These are phyloP conservation scores for Amphilophus citrinellus DNA, from an alignment of 2,113 vertebrate species.

Conservation along the genomic window DNA sequence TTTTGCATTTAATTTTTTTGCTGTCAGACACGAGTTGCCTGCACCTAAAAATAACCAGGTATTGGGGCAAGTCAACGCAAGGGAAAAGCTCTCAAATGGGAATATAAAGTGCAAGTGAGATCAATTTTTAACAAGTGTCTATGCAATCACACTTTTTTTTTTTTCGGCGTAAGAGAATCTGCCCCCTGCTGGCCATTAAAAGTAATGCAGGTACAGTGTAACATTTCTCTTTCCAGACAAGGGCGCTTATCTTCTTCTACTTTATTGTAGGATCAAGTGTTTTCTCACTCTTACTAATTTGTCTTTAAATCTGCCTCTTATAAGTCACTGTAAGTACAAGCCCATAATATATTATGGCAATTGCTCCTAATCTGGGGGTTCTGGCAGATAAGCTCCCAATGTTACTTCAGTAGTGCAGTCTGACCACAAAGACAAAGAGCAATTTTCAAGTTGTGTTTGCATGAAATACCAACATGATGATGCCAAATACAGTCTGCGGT, in stretches of 20 bases:
- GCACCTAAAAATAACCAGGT: too few relatives aligned
- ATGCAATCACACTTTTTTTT: not conserved
- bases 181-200: not conserved
- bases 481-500: not conserved
- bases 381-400: too few relatives aligned
- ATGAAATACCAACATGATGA: not conserved
- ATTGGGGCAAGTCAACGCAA: too few relatives aligned
- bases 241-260: not conserved
- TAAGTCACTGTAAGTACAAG: not conserved
- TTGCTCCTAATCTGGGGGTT: not conserved
- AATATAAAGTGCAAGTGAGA: not conserved
- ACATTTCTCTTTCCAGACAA: not conserved
- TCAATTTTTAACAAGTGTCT: too few relatives aligned
- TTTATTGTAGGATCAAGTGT: not conserved
- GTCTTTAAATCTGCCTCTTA: not conserved
- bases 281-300: not conserved
- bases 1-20: not conserved
- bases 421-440: not conserved
- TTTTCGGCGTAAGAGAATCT: not conserved
- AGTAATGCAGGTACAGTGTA: not conserved
- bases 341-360: not conserved
- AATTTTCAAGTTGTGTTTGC: not conserved
- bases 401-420: not conserved
- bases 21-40: too few relatives aligned
- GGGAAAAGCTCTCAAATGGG: too few relatives aligned